Conservation (phyloP, 2,888 invertebrate species). For the Crepidodera aurea region DNA sequence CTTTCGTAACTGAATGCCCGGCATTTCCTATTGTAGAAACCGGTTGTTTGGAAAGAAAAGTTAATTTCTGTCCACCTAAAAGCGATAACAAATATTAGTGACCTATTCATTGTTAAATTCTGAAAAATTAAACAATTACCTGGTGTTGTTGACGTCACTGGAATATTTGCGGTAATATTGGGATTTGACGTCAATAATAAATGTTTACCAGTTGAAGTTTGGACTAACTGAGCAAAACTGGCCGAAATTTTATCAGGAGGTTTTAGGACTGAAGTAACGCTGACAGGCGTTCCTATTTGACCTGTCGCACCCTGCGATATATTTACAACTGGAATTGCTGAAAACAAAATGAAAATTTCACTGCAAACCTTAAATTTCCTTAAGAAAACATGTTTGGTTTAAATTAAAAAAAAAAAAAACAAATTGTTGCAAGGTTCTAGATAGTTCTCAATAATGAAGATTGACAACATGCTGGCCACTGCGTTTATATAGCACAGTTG, state of each 20-base stretch:
- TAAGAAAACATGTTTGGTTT: background rate
- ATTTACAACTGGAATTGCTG: slow-evolving; percentile 63
- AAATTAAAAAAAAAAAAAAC: slow-evolving; percentile 11
- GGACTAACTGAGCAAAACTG: slow-evolving; percentile 72
- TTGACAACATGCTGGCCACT: slow-evolving; percentile 58
- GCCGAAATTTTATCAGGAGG: slow-evolving; percentile 56
- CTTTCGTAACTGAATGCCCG: slow-evolving; percentile 53
- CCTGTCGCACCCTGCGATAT: slow-evolving; percentile 48
- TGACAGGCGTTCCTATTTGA: slow-evolving; percentile 50
- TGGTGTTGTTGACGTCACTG: slow-evolving; percentile 56
- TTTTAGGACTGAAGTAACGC: slow-evolving; percentile 55
- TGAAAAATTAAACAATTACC: slow-evolving; percentile 44
- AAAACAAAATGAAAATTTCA: too few species aligned
- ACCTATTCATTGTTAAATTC: too few species aligned
- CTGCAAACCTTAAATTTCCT: too few species aligned
- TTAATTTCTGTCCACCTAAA: slow-evolving; percentile 66
- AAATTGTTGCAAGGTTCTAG: slow-evolving; percentile 53
- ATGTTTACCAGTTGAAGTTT: slow-evolving; percentile 75
- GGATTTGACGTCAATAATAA: slow-evolving; percentile 68
- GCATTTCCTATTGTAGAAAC: slow-evolving; percentile 59
- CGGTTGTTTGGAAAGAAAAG: slow-evolving; percentile 65
- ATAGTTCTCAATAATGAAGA: slow-evolving; percentile 49
- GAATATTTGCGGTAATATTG: slow-evolving; percentile 57
- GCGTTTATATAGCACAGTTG: slow-evolving; percentile 57
- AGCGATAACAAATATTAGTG: slow-evolving; percentile 9